These are phyloP conservation scores for Forbesichthys papilliferus DNA, from an alignment of 2,113 vertebrate genomes.

Conservation along the genomic window DNA sequence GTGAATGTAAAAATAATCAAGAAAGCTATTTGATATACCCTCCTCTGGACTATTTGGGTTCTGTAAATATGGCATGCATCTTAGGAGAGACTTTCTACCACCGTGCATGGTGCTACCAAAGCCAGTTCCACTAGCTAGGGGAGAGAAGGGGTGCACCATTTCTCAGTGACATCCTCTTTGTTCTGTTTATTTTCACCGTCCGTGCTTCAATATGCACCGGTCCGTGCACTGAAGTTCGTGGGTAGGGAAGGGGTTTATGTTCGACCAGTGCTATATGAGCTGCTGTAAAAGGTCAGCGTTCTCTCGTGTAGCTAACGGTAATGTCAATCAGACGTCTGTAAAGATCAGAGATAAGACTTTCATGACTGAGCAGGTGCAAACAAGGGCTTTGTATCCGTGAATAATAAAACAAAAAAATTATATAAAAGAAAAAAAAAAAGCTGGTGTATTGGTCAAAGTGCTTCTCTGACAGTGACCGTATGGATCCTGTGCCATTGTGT, in stretches of 20 bases:
- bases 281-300: conserved; percentile 50
- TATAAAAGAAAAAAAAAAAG: background rate
- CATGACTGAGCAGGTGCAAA: conserved; percentile 45
- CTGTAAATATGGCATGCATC: conserved; percentile 75
- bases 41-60: conserved; percentile 50
- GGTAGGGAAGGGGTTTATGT: background rate
- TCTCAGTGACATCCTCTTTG: conserved; percentile 35
- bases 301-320: conserved; percentile 37
- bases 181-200: conserved; percentile 25
- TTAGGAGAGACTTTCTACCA: conserved; percentile 53
- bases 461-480: conserved; percentile 33
- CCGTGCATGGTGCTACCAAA: conserved; percentile 71
- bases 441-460: conserved; percentile 60
- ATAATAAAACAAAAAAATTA: conserved; percentile 26
- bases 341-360: conserved; percentile 8
- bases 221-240: conserved; percentile 12
- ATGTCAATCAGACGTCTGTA: conserved; percentile 16
- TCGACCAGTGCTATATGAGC: background rate
- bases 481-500: conserved; percentile 34
- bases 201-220: conserved; percentile 46
- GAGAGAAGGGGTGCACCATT: conserved; percentile 52
- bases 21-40: conserved; percentile 32
- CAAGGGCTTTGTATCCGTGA: conserved; percentile 71
- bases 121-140: conserved; percentile 41
- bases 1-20: conserved; percentile 74